A percentile compares a stretch with the other conserved stretches of the same genome.
phyloP scores from a whole-genome alignment of 2,113 vertebrate genomes.

The Hemibagrus wyckioides region DNA sequence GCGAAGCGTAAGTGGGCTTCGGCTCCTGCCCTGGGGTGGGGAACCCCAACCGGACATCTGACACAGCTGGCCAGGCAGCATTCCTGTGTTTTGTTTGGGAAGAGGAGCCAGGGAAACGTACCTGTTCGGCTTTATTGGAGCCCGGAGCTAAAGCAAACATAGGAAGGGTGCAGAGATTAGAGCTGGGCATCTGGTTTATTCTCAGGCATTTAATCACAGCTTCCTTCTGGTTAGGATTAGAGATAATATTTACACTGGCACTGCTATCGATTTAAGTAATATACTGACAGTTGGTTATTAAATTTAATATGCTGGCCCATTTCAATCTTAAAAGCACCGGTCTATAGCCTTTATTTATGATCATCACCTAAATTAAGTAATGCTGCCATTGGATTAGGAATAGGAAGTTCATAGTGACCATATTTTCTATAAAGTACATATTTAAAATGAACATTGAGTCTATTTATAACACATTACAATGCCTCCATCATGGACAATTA shows the following conservation, averaged over 20 bases:
- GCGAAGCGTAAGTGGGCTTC: constrained; percentile 63
- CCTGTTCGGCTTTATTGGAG: constrained; percentile 68
- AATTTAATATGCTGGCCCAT: constrained; percentile 2
- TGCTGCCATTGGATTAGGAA: neutral
- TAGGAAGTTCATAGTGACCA: neutral
- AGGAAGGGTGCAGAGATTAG: constrained; percentile 30
- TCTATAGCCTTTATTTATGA: constrained; percentile 1
- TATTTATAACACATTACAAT: neutral
- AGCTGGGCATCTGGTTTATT: constrained; percentile 23
- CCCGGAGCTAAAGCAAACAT: constrained; percentile 65
- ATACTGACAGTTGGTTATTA: constrained; percentile 6
- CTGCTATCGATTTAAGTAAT: neutral
- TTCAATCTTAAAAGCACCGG: neutral
- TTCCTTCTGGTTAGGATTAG: constrained; percentile 37
- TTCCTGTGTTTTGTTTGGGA: constrained; percentile 65
- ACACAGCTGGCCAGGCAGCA: constrained; percentile 69
- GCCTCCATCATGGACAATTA: neutral
- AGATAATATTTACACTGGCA: constrained; percentile 42
- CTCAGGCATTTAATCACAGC: constrained; percentile 23
- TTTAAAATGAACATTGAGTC: neutral
- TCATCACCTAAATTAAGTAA: neutral
- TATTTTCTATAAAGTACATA: neutral
- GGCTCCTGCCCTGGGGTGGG: constrained; percentile 56
- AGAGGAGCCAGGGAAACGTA: constrained; percentile 72
- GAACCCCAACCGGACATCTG: constrained; percentile 79